These are phyloP conservation scores for Ashinkailepas kermadecensis DNA, from an alignment of 2,888 invertebrate species.

Conservation along the genomic window DNA sequence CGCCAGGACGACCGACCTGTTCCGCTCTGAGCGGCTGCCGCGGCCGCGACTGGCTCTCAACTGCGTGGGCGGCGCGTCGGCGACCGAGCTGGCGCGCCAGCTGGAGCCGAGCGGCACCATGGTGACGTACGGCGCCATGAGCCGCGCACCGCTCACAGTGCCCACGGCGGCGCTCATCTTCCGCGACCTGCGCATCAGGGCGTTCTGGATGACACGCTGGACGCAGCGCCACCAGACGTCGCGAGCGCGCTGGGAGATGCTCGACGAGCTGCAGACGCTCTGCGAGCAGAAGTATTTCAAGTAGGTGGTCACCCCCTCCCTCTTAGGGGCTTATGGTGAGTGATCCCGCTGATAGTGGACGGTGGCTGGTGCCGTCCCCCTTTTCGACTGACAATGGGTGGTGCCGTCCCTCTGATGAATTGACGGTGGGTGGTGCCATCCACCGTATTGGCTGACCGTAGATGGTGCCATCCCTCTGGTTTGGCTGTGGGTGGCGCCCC, in stretches of 20 bases:
- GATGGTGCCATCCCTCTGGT: too few relatives aligned
- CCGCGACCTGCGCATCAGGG: constrained; percentile 65
- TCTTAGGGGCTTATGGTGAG: too few relatives aligned
- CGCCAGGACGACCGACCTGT: not conserved
- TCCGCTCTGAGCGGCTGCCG: constrained; percentile 30
- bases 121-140: constrained; percentile 93
- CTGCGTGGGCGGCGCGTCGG: constrained; percentile 86
- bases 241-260: constrained; percentile 62
- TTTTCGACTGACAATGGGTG: too few relatives aligned
- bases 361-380: too few relatives aligned
- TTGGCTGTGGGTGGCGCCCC: too few relatives aligned
- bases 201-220: constrained; percentile 91
- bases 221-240: constrained; percentile 51
- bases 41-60: constrained; percentile 80
- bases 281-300: constrained; percentile 7
- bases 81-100: constrained; percentile 68
- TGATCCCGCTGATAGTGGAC: too few relatives aligned
- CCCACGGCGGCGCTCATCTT: constrained; percentile 76
- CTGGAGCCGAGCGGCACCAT: constrained; percentile 64
- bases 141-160: constrained; percentile 58
- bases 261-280: constrained; percentile 52
- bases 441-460: too few relatives aligned
- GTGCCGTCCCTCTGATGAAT: too few relatives aligned
- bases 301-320: not conserved
- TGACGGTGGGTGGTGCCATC: too few relatives aligned